A percentile compares a stretch with the other conserved stretches of the same genome.
Conservation (phyloP, 2,888 invertebrate species). For the Camptogramma bilineatum region DNA sequence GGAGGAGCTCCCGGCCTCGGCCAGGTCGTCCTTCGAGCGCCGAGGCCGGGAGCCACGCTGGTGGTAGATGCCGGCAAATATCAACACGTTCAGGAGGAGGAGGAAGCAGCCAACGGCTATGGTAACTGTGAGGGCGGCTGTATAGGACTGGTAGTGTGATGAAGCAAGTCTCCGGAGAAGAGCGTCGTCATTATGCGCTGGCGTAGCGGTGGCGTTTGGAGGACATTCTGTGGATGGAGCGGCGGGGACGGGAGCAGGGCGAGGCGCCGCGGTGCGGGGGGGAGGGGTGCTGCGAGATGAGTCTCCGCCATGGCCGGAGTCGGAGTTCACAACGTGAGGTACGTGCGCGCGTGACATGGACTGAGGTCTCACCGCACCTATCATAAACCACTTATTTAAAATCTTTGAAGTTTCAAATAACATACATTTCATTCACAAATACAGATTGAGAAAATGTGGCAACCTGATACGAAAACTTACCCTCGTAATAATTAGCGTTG, state of each 20-base stretch:
- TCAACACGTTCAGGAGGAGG: slow-evolving; percentile 91
- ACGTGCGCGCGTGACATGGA: slow-evolving; percentile 88
- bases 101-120: slow-evolving; percentile 94
- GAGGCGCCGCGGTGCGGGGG: slow-evolving; percentile 76
- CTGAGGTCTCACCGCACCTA: slow-evolving; percentile 92
- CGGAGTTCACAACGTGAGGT: slow-evolving; percentile 82
- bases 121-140: slow-evolving; percentile 94
- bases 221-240: slow-evolving; percentile 90
- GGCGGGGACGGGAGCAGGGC: slow-evolving; percentile 71
- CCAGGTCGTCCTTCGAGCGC: slow-evolving; percentile 91
- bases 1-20: slow-evolving; percentile 90
- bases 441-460: neutral
- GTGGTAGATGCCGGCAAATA: slow-evolving; percentile 95
- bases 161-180: slow-evolving; percentile 91
- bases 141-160: slow-evolving; percentile 94
- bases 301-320: slow-evolving; percentile 60
- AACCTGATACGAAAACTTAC: slow-evolving; percentile 65
- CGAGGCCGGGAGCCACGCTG: slow-evolving; percentile 90
- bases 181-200: slow-evolving; percentile 87
- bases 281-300: slow-evolving; percentile 68
- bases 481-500: slow-evolving; percentile 91
- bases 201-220: slow-evolving; percentile 83
- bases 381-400: slow-evolving; percentile 25
- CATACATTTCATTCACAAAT: neutral
- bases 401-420: neutral